Evolutionary conservation across 2,113 vertebrate species (phyloP), one percentile per base, ranked within the genome.

Genomic region (Ailuropoda melanoleuca): DNA sequence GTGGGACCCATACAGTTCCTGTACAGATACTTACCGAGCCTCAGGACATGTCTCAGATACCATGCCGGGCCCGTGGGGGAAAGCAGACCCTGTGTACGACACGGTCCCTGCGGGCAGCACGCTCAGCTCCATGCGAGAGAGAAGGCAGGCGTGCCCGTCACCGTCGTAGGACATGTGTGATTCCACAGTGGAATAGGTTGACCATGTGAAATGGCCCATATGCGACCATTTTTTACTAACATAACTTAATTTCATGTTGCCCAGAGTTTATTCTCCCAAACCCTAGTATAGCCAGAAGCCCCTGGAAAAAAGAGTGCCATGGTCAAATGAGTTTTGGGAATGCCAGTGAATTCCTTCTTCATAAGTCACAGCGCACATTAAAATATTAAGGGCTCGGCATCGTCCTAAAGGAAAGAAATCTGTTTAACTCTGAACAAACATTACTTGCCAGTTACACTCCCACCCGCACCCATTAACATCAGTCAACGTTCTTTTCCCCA

Each of bases 21-120:
- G 23, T 4, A 0, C 46, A 81, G 15, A 23, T 53, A 1, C 8
- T 29, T 48, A 43, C 21, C 13, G 18, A 12, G 12, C 13, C 4
- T 18, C 9, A 50, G 0, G 6, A 9, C 82, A 3, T 14, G 8
- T 72, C 56, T 83, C 62, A 21, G 26, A 29, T 1, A 15, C 0
- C 11, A 3, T 62, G 34, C 95, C 37, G 48, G 34, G 68, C 23
- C 17, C 1, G 3, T 17, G 10, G n/a, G 39, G 26, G 26, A 46
- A 46, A 7, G 6, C 13, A n/a, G 55, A 62, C 17, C 29, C 7
- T 0, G 0, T 4, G 0, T 5, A 6, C 46, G 8, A 4, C 18
- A 9, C 10, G 2, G 43, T 15, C 14, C 48, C 29, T 2, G 0
- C 6, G 0, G 3, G 43, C 64, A 2, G 11, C 3, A 0, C 0